Percentiles rank a stretch among this genome's conserved stretches.
Conservation (phyloP, 2,888 invertebrate species). For the Rotaria macrura region DNA sequence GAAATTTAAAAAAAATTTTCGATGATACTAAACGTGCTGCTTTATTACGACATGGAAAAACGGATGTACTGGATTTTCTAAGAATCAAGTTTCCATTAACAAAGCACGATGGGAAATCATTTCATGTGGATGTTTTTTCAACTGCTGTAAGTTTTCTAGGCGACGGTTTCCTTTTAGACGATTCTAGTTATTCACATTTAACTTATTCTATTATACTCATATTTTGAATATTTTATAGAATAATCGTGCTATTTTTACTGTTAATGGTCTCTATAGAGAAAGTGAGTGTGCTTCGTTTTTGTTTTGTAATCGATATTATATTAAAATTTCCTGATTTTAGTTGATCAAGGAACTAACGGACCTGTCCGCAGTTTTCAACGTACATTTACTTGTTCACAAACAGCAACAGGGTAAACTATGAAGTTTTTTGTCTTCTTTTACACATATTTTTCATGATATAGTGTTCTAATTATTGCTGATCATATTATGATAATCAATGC, state of each 20-base stretch:
- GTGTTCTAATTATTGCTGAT: background rate
- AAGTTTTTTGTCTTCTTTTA: background rate
- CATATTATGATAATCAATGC: background rate
- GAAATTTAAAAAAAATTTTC: conserved; percentile 1
- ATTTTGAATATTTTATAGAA: background rate
- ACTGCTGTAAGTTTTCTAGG: background rate
- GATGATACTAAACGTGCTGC: background rate
- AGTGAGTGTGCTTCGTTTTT: background rate
- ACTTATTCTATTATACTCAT: background rate
- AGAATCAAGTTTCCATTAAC: background rate
- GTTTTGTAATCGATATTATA: too few species aligned
- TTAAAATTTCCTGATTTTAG: background rate
- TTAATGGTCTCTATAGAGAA: conserved; percentile 7
- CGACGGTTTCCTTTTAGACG: too few species aligned
- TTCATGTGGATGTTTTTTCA: conserved; percentile 14
- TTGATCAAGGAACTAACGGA: background rate
- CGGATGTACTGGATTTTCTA: background rate
- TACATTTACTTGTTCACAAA: background rate
- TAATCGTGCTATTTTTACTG: background rate
- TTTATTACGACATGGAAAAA: background rate
- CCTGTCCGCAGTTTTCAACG: conserved; percentile 2
- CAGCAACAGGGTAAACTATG: background rate
- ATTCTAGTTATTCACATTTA: too few species aligned
- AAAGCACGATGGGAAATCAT: background rate
- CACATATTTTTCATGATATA: background rate